These are phyloP conservation scores for Pollachius pollachius DNA, from an alignment of 2,113 vertebrate species.

Conservation along the genomic window DNA sequence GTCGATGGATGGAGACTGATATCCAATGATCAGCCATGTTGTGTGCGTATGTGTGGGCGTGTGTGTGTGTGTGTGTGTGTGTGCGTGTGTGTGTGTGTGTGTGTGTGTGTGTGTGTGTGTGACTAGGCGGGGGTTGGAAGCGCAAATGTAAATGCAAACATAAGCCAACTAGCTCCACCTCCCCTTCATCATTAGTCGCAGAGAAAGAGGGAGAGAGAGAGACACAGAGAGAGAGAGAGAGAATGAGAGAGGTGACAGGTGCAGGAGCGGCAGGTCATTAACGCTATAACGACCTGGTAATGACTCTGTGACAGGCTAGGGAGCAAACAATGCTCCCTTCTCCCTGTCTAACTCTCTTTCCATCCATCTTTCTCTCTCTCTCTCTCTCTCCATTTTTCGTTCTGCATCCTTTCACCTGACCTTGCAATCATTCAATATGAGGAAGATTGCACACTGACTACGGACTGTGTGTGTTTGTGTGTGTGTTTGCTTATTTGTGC, in stretches of 20 bases:
- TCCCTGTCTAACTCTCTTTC: not conserved
- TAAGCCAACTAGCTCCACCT: no score
- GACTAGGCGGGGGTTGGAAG: no score
- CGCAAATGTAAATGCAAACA: no score
- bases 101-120: no score
- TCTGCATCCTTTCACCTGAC: constrained; percentile 18
- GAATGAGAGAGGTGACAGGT: constrained; percentile 49
- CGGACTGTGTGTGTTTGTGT: not conserved
- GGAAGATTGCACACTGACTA: constrained; percentile 18
- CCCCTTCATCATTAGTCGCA: not conserved
- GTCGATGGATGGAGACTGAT: no score
- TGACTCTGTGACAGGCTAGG: constrained; percentile 39
- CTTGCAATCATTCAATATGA: constrained; percentile 35
- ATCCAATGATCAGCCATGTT: no score
- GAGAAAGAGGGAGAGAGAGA: not conserved
- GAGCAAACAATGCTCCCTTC: constrained; percentile 21
- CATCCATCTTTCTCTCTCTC: not conserved
- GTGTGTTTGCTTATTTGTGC: constrained; percentile 9
- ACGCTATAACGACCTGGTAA: constrained; percentile 53
- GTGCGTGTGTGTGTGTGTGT: no score
- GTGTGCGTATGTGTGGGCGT: no score
- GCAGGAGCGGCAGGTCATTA: constrained; percentile 57
- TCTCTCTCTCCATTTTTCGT: constrained; percentile 7
- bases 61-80: no score
- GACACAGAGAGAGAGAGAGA: not conserved